Evolutionary conservation across 2,113 vertebrate species (phyloP).

Genomic region (Anarrhichthys ocellatus): DNA sequence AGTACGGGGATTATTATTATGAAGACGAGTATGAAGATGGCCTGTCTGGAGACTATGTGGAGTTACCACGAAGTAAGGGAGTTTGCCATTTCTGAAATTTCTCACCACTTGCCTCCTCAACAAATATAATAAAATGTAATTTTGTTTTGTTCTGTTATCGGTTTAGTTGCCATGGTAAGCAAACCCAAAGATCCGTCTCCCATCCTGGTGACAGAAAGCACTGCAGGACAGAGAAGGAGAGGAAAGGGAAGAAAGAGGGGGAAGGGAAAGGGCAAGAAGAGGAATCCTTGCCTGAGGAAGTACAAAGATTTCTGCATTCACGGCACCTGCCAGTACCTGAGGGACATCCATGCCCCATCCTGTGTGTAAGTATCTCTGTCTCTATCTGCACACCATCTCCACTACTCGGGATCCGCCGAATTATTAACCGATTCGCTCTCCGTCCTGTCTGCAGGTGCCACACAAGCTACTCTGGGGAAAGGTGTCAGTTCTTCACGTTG

Average conservation of each 20-base stretch:
- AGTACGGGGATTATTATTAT: constrained; percentile 72
- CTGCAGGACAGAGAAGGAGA: constrained; percentile 69
- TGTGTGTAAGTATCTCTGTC: constrained; percentile 89
- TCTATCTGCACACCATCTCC: not conserved
- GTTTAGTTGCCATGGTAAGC: constrained; percentile 89
- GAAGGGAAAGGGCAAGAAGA: constrained; percentile 93
- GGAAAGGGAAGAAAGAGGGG: constrained; percentile 85
- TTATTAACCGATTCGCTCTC: constrained; percentile 2
- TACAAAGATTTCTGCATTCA: constrained; percentile 97
- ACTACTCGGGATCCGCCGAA: not conserved
- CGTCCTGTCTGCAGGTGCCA: constrained; percentile 82
- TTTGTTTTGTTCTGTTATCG: not conserved
- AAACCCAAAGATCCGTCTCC: constrained; percentile 86
- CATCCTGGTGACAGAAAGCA: constrained; percentile 60
- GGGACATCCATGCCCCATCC: constrained; percentile 83
- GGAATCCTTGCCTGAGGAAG: constrained; percentile 92
- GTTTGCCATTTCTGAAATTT: not conserved
- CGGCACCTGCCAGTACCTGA: constrained; percentile 92
- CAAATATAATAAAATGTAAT: not conserved
- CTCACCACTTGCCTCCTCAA: too few relatives aligned
- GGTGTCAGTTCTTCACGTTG: constrained; percentile 89
- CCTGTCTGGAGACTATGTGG: constrained; percentile 78
- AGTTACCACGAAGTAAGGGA: constrained; percentile 75
- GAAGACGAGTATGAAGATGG: constrained; percentile 74
- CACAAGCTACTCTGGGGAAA: constrained; percentile 88